These are phyloP conservation scores for Diphyllodes magnificus DNA, from an alignment of 2,113 vertebrate species.

Conservation along the genomic window DNA sequence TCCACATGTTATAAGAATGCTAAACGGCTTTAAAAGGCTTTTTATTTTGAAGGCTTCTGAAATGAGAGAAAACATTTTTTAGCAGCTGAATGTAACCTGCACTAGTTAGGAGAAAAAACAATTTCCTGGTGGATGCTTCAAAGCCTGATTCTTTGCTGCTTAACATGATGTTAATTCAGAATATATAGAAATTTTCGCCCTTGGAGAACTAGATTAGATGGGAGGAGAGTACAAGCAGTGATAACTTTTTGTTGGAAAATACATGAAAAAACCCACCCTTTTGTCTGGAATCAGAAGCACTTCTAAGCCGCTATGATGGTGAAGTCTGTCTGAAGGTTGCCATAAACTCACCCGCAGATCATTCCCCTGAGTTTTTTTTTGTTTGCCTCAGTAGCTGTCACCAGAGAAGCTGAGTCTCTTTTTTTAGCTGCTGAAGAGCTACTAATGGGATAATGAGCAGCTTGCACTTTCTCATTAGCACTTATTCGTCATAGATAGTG, in stretches of 20 bases:
- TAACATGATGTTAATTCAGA: not conserved
- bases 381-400: not conserved
- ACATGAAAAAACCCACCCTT: accelerated
- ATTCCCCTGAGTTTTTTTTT: not conserved
- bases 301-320: accelerated
- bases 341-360: not conserved
- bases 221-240: not conserved
- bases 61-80: not conserved
- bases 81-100: not conserved
- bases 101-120: not conserved
- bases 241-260: not conserved
- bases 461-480: not conserved
- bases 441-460: constrained; percentile 3
- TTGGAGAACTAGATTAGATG: not conserved
- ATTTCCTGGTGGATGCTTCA: not conserved
- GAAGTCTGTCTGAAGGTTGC: not conserved
- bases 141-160: not conserved
- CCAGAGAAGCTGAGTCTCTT: not conserved
- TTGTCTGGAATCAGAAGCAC: not conserved
- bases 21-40: not conserved
- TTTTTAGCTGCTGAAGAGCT: not conserved
- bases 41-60: not conserved
- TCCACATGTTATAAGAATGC: not conserved
- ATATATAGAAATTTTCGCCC: not conserved
- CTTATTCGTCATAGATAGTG: not conserved